phyloP scores from a whole-genome alignment of 2,888 invertebrate species.

The Acronicta aceris region DNA sequence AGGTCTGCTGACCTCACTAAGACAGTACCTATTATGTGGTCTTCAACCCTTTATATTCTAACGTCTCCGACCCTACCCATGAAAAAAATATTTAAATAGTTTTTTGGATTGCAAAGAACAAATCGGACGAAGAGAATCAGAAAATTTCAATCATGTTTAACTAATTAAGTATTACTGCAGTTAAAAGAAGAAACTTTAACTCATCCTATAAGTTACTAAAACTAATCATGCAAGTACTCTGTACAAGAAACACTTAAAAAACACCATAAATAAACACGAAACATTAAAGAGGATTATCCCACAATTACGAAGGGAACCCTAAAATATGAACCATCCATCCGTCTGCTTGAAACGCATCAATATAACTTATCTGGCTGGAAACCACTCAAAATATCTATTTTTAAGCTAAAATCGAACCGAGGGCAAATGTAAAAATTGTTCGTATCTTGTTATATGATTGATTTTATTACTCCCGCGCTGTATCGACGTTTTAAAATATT shows the following conservation, averaged over 20 bases:
- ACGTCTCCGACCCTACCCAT: no score
- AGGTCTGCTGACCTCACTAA: no score
- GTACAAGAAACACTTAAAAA: constrained; percentile 49
- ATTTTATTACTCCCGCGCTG: constrained; percentile 81
- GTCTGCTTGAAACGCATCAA: constrained; percentile 78
- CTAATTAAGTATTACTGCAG: no score
- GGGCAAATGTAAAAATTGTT: constrained; percentile 82
- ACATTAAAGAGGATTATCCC: constrained; percentile 64
- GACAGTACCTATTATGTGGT: no score
- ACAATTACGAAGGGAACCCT: constrained; percentile 66
- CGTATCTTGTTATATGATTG: constrained; percentile 85
- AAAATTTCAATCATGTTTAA: not conserved
- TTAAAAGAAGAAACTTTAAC: not conserved
- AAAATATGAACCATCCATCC: constrained; percentile 76
- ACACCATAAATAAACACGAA: constrained; percentile 52
- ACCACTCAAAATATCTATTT: constrained; percentile 88
- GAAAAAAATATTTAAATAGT: no score
- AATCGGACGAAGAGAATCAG: not conserved
- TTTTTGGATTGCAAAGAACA: no score
- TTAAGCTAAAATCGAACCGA: constrained; percentile 79
- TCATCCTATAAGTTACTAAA: constrained; percentile 14
- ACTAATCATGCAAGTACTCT: constrained; percentile 24
- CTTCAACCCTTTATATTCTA: no score
- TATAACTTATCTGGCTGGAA: constrained; percentile 81
- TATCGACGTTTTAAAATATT: constrained; percentile 77